Conservation (phyloP, 2,797 vertebrate genomes). For the Helostoma temminkii region DNA sequence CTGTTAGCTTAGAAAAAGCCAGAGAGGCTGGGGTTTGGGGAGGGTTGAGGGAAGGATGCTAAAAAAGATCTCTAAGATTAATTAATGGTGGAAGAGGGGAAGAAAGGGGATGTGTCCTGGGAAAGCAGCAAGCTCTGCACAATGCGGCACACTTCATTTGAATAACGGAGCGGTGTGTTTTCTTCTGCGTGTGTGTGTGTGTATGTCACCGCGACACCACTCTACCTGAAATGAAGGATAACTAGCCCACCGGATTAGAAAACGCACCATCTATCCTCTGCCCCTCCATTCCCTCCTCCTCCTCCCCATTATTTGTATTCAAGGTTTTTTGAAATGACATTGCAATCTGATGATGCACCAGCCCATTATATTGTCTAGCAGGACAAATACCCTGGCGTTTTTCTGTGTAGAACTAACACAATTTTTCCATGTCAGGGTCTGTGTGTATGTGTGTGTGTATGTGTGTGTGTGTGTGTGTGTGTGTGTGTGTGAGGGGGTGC, state of each 20-base stretch:
- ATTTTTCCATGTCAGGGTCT: conserved; percentile 98
- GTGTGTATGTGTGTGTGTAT: conserved; percentile 42
- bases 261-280: conserved; percentile 92
- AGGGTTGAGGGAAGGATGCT: conserved; percentile 68
- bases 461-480: conserved; percentile 17
- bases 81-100: conserved; percentile 81
- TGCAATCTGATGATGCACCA: conserved; percentile 99
- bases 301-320: conserved; percentile 98
- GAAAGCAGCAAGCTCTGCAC: conserved; percentile 85
- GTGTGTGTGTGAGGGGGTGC: conserved; percentile 34
- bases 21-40: conserved; percentile 54
- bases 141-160: conserved; percentile 85
- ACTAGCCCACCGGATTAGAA: conserved; percentile 95
- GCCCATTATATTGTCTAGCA: conserved; percentile 99
- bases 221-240: conserved; percentile 91
- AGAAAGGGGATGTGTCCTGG: conserved; percentile 81
- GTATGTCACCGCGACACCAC: conserved; percentile 79
- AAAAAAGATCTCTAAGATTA: conserved; percentile 85
- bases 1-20: conserved; percentile 84
- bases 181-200: conserved; percentile 61
- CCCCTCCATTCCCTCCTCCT: conserved; percentile 56
- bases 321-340: conserved; percentile 99
- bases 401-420: conserved; percentile 99
- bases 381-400: conserved; percentile 99
- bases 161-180: conserved; percentile 81